Percentiles rank a stretch among this genome's conserved stretches.
phyloP scores from a whole-genome alignment of 2,888 invertebrate species.

The Sericinus montela region DNA sequence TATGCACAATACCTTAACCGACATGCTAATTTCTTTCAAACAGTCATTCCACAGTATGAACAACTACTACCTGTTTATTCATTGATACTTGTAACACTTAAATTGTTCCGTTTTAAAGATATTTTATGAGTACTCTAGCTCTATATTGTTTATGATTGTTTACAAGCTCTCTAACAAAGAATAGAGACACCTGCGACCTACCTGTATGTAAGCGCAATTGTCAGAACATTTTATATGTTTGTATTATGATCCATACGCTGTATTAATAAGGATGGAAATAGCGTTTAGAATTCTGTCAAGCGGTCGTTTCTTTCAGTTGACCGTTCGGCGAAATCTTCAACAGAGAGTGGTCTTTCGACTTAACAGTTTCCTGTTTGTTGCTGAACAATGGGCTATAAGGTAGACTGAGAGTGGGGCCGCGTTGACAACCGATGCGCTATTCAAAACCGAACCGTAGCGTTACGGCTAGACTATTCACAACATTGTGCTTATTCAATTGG shows the following conservation, averaged over 20 bases:
- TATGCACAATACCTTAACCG: conserved; percentile 29
- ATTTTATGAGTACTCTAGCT: conserved; percentile 40
- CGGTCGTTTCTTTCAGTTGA: conserved; percentile 5
- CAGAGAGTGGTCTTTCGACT: conserved; percentile 62
- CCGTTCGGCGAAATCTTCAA: conserved; percentile 60
- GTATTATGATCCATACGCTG: background rate
- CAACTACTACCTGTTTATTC: conserved; percentile 76
- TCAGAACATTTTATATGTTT: background rate
- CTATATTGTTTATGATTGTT: conserved; percentile 58
- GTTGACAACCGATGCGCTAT: conserved; percentile 59
- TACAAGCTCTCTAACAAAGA: conserved; percentile 38
- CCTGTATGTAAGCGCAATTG: conserved; percentile 43
- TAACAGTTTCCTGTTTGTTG: conserved; percentile 77
- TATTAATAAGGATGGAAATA: background rate
- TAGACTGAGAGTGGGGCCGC: conserved; percentile 43
- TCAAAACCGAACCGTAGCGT: conserved; percentile 49
- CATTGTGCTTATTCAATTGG: conserved; percentile 48
- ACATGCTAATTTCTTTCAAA: conserved; percentile 57
- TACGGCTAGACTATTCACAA: conserved; percentile 42
- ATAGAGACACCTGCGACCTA: conserved; percentile 71
- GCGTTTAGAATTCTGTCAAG: background rate
- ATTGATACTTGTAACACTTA: conserved; percentile 30
- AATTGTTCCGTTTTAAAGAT: conserved; percentile 43
- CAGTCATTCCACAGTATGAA: conserved; percentile 40
- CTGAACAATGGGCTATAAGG: conserved; percentile 70